Evolutionary conservation across 1,140 invertebrate species (phyloP).

Genomic region (Penaeus indicus): DNA sequence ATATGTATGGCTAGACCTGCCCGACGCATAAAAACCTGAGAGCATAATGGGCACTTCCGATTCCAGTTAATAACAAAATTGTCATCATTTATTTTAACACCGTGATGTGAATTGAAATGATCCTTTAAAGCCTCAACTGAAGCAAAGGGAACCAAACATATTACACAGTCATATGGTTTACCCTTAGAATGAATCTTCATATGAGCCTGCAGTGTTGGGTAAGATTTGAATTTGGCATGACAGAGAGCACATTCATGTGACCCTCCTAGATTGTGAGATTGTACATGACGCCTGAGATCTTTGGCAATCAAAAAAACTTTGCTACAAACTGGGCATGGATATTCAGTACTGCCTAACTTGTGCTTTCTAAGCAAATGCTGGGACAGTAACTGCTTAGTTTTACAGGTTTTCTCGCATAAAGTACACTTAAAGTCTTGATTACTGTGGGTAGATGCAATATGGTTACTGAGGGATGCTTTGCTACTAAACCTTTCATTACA

Average conservation of each 20-base stretch:
- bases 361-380: constrained; percentile 43
- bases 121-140: constrained; percentile 25
- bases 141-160: constrained; percentile 44
- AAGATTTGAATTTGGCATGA: constrained; percentile 48
- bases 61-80: constrained; percentile 38
- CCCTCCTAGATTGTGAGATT: constrained; percentile 50
- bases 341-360: constrained; percentile 31
- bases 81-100: constrained; percentile 32
- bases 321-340: constrained; percentile 48
- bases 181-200: constrained; percentile 47
- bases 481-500: constrained; percentile 51
- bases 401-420: constrained; percentile 40
- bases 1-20: constrained; percentile 39
- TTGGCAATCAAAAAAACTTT: constrained; percentile 47
- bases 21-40: constrained; percentile 46
- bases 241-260: constrained; percentile 35
- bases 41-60: constrained; percentile 48
- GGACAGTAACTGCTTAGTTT: constrained; percentile 42
- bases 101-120: constrained; percentile 35
- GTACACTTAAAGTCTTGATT: constrained; percentile 31
- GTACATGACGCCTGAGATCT: constrained; percentile 50
- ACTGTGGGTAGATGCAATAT: constrained; percentile 37
- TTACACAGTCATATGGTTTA: constrained; percentile 52
- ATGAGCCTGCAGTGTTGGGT: constrained; percentile 45
- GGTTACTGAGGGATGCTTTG: constrained; percentile 44